Percentiles rank a stretch among this genome's conserved stretches.
phyloP scores from a whole-genome alignment of 2,888 invertebrate genomes.

The Dorcus parallelipipedus region DNA sequence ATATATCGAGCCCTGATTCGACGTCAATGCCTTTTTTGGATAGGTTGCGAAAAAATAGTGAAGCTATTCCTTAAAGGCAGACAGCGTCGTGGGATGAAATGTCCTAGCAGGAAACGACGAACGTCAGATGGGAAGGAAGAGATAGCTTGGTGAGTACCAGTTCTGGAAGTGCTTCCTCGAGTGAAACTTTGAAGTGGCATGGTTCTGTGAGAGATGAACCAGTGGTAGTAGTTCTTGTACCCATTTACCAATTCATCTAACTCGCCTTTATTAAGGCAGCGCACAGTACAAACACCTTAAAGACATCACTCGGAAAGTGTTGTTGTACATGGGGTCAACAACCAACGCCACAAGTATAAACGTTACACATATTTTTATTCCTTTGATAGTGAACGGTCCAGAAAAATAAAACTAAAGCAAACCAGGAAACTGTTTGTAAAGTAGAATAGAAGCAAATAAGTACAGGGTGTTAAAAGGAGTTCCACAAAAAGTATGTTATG shows the following conservation, averaged over 20 bases:
- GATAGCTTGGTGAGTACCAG: conserved; percentile 63
- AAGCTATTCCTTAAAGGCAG: conserved; percentile 47
- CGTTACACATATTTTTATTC: too few species aligned
- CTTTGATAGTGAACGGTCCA: too few species aligned
- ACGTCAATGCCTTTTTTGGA: conserved; percentile 70
- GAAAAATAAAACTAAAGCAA: too few species aligned
- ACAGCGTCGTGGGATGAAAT: conserved; percentile 50
- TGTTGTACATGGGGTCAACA: conserved; percentile 58
- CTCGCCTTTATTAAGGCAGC: conserved; percentile 49
- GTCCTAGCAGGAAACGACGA: conserved; percentile 30
- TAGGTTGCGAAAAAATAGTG: conserved; percentile 63
- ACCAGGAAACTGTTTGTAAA: too few species aligned
- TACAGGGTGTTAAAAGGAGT: too few species aligned
- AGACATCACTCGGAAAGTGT: conserved; percentile 76
- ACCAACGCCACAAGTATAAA: too few species aligned
- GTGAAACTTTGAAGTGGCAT: conserved; percentile 78
- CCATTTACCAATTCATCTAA: conserved; percentile 50
- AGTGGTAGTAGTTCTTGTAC: conserved; percentile 57
- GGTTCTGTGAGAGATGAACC: conserved; percentile 73
- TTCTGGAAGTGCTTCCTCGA: conserved; percentile 63
- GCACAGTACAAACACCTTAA: conserved; percentile 73
- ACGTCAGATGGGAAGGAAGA: conserved; percentile 48
- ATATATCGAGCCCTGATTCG: conserved; percentile 74
- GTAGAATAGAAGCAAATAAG: too few species aligned
- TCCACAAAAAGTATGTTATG: too few species aligned